These are phyloP conservation scores for Pristionchus mayeri DNA, from an alignment of 2,888 invertebrate genomes.

Conservation along the genomic window DNA sequence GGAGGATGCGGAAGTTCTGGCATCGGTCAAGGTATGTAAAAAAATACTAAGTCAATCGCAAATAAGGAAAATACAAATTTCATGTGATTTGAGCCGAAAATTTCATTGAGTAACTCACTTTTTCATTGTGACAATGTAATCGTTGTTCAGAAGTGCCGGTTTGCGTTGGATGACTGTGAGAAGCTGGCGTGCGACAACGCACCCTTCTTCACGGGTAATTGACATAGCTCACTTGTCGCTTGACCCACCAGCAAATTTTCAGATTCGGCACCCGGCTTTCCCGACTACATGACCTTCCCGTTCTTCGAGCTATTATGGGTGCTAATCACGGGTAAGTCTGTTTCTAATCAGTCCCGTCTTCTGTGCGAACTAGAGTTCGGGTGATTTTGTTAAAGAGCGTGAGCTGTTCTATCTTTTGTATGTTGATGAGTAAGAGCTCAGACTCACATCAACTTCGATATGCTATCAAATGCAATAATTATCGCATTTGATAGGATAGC, in stretches of 20 bases:
- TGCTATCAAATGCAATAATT: too few relatives aligned
- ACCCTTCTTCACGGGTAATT: constrained; percentile 3
- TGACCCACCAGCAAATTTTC: background rate
- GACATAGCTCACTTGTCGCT: background rate
- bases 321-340: background rate
- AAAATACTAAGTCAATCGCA: too few relatives aligned
- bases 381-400: too few relatives aligned
- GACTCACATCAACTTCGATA: too few relatives aligned
- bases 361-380: too few relatives aligned
- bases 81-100: too few relatives aligned
- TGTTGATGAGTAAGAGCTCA: too few relatives aligned
- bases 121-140: background rate
- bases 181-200: background rate
- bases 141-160: background rate
- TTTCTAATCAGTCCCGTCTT: too few relatives aligned
- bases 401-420: too few relatives aligned
- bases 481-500: too few relatives aligned
- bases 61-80: too few relatives aligned
- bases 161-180: background rate
- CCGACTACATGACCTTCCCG: constrained; percentile 30
- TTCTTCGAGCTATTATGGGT: background rate
- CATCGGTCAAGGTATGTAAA: background rate
- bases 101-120: background rate
- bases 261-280: background rate
- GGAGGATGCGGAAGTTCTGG: background rate